Conservation (phyloP, 2,888 invertebrate genomes). For the Danaus chrysippus region DNA sequence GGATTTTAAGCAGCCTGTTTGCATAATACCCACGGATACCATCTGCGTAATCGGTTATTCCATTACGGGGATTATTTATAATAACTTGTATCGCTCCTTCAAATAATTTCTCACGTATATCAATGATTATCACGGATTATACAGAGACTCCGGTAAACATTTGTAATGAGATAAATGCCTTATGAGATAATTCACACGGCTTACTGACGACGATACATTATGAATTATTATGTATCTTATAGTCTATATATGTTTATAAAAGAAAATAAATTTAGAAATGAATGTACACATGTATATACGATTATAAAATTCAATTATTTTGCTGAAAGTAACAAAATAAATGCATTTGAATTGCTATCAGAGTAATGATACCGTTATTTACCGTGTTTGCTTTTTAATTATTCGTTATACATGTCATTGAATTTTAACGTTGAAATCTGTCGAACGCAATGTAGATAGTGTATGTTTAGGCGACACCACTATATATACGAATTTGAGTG, state of each 20-base stretch:
- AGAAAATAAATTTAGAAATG: no score
- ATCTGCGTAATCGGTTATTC: constrained; percentile 29
- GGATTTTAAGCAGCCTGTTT: constrained; percentile 52
- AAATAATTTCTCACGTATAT: constrained; percentile 28
- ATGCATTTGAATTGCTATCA: no score
- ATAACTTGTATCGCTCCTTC: constrained; percentile 20
- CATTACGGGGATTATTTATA: constrained; percentile 29
- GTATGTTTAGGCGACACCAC: neutral
- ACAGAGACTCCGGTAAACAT: neutral
- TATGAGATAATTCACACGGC: neutral
- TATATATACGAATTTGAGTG: no score
- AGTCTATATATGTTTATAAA: neutral
- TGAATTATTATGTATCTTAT: neutral
- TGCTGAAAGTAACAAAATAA: no score
- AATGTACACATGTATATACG: no score
- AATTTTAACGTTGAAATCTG: constrained; percentile 17
- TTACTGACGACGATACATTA: neutral
- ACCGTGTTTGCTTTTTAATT: neutral
- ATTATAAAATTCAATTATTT: no score
- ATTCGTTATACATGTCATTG: constrained; percentile 10
- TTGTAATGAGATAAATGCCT: neutral
- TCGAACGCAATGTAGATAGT: constrained; percentile 4
- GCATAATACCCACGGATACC: constrained; percentile 27
- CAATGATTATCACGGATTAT: constrained; percentile 24
- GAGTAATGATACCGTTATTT: no score